Conservation (phyloP, 2,113 vertebrate species). For the Amia ocellicauda region DNA sequence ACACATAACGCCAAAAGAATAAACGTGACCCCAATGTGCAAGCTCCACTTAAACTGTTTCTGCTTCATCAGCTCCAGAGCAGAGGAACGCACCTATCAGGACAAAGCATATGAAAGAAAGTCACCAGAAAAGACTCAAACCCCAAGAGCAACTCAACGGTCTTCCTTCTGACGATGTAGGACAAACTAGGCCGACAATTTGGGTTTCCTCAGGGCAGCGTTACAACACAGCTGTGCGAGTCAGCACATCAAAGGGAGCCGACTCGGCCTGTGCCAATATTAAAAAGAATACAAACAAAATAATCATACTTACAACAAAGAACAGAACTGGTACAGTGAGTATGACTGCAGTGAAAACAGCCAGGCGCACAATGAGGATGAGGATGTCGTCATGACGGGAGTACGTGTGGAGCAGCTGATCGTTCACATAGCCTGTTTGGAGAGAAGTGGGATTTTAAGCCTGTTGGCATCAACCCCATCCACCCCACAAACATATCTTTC, state of each 20-base stretch:
- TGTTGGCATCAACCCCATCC: neutral
- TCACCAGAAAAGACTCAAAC: too few relatives aligned
- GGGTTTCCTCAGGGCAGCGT: too few relatives aligned
- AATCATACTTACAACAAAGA: slow-evolving; percentile 72
- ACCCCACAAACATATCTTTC: too few relatives aligned
- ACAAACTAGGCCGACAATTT: too few relatives aligned
- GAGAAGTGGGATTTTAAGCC: slow-evolving; percentile 28
- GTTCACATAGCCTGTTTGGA: slow-evolving; percentile 55
- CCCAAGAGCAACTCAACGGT: too few relatives aligned
- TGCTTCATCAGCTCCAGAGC: slow-evolving; percentile 68
- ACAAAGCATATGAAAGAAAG: slow-evolving; percentile 19
- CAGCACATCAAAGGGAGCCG: too few relatives aligned
- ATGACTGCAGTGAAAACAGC: slow-evolving; percentile 70
- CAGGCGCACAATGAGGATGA: slow-evolving; percentile 67
- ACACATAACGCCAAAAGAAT: slow-evolving; percentile 63
- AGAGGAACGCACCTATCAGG: slow-evolving; percentile 67
- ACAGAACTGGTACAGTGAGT: slow-evolving; percentile 71
- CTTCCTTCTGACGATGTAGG: too few relatives aligned
- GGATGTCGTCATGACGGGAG: slow-evolving; percentile 54
- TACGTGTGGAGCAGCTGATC: slow-evolving; percentile 74
- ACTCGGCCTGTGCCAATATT: too few relatives aligned
- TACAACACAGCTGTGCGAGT: too few relatives aligned
- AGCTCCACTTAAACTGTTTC: slow-evolving; percentile 63
- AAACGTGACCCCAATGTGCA: slow-evolving; percentile 57
- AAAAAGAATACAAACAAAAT: too few relatives aligned